phyloP scores from a whole-genome alignment of 2,888 invertebrate genomes.

The Aricia artaxerxes region DNA sequence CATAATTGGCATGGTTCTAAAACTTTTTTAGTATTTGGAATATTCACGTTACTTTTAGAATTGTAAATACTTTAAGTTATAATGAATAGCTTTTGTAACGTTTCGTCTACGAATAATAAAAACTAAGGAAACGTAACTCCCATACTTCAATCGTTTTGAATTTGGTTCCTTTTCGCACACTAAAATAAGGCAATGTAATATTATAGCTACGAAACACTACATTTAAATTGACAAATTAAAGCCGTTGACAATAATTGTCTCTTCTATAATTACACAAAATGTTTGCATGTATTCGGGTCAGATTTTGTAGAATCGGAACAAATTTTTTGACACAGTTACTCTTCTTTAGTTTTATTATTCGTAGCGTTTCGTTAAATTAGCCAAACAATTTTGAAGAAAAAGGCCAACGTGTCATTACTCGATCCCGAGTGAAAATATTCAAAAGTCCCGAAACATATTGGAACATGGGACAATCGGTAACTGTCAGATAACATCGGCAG shows the following conservation, averaged over 20 bases:
- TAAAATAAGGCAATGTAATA: too few relatives aligned
- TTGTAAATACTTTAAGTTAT: neutral
- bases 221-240: too few relatives aligned
- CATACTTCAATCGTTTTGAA: too few relatives aligned
- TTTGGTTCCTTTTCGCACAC: too few relatives aligned
- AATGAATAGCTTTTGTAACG: neutral
- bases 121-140: too few relatives aligned
- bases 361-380: neutral
- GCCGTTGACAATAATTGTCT: too few relatives aligned
- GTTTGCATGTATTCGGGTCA: too few relatives aligned
- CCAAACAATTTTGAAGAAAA: neutral
- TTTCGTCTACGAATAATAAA: neutral
- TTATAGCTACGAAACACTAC: too few relatives aligned
- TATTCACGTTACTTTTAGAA: neutral
- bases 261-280: too few relatives aligned
- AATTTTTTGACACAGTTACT: too few relatives aligned
- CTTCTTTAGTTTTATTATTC: too few relatives aligned
- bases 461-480: constrained; percentile 28
- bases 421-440: neutral
- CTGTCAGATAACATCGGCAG: constrained; percentile 30
- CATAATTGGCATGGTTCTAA: neutral
- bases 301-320: too few relatives aligned
- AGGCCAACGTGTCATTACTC: neutral
- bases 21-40: neutral
- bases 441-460: constrained; percentile 21